Base-by-base conservation (phyloP, 2,113 vertebrate genomes). In the Apeltes quadracus region DNA sequence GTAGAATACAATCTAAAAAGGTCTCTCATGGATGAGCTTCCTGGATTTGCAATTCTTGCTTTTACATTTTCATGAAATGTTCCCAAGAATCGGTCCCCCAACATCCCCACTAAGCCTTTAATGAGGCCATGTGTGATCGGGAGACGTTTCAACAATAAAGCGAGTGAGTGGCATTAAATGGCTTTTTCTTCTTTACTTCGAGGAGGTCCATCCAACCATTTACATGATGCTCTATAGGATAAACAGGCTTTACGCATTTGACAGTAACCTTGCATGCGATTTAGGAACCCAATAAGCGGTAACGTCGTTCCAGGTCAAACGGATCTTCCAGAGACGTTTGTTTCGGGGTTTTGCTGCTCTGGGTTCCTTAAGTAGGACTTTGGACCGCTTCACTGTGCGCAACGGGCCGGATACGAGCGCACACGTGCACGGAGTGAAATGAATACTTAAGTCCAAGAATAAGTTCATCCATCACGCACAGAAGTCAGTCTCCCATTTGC, bases 401-500 rank as follows among this genome's bases (percentile, higher is more conserved):
- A 46, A 23, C 51, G 18, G 63, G 51, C 55, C 38, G 62, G 58
- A 56, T 41, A 65, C 66, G 14, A 71, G 32, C 14, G 1, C 15
- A 12, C 25, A 44, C 66, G 69, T 25, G 77, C 81, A 85, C 64
- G 77, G 61, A 72, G 3, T 9, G 14, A 69, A 72, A 39, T 64
- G 27, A 71, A 87, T 15, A 51, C 34, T 41, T 7, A 22, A 69
- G 50, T 55, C 43, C 7, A 64, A 70, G 61, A 84, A 75, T 39
- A 58, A 58, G 27, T 38, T 67, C 77, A 89, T 85, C 75, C 77
- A 72, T 87, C 84, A 78, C 51, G 58, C 67, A 69, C 75, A 80
- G 34, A 84, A 56, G 44, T 61, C 62, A n/a, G 41, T 51, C 14
- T 34, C 70, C 74, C 66, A 77, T 78, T 64, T 67, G 69, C 71